These are phyloP conservation scores for Macrosiphum euphorbiae DNA, from an alignment of 2,888 invertebrate genomes.

Conservation along the genomic window DNA sequence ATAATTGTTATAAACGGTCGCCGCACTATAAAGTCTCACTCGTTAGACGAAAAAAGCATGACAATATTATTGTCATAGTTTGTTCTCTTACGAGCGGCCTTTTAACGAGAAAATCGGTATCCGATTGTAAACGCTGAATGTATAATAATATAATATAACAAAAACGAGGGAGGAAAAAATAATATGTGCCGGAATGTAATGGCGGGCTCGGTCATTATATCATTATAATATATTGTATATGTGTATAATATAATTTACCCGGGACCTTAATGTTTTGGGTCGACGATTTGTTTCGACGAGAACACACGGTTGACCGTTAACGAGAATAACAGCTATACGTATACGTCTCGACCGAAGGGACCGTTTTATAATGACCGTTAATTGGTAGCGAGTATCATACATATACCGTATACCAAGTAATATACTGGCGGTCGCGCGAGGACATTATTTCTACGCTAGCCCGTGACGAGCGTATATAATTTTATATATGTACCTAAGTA, in stretches of 20 bases:
- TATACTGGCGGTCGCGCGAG: neutral
- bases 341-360: constrained; percentile 41
- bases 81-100: constrained; percentile 11
- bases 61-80: neutral
- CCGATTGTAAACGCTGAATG: neutral
- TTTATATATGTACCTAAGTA: neutral
- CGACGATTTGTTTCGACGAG: constrained; percentile 30
- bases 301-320: constrained; percentile 35
- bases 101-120: constrained; percentile 31
- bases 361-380: constrained; percentile 54
- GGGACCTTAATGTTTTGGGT: constrained; percentile 55
- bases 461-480: constrained; percentile 3
- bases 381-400: neutral
- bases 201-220: constrained; percentile 13
- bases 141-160: neutral
- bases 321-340: constrained; percentile 24
- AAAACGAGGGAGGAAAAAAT: neutral
- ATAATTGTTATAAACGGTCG: neutral
- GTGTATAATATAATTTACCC: neutral
- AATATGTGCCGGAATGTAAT: constrained; percentile 33
- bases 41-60: neutral
- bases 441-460: constrained; percentile 16
- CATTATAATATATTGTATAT: neutral
- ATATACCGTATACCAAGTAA: neutral
- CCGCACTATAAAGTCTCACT: neutral